Conservation (phyloP, 2,113 vertebrate species). For the Pavo muticus region DNA sequence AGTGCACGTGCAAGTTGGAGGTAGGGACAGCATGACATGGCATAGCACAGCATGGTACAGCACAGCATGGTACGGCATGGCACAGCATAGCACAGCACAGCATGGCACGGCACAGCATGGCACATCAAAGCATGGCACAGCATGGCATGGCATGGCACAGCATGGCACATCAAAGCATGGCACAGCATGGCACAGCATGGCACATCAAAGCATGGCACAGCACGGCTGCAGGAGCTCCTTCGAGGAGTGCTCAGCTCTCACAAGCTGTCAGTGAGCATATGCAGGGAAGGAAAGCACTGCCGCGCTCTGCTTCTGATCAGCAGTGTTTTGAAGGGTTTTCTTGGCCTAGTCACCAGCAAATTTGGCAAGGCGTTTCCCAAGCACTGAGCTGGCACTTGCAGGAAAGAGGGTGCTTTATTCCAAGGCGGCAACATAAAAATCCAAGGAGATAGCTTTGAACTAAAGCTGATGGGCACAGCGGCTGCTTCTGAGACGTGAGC, state of each 20-base stretch:
- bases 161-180: too few relatives aligned
- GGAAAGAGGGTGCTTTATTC: slow-evolving; percentile 8
- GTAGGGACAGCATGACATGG: neutral
- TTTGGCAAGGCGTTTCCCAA: slow-evolving; percentile 55
- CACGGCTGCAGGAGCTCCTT: neutral
- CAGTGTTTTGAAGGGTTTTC: slow-evolving; percentile 43
- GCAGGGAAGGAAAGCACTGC: neutral
- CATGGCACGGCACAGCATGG: too few relatives aligned
- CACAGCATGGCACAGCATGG: too few relatives aligned
- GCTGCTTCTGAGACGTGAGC: neutral
- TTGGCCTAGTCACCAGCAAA: slow-evolving; percentile 40
- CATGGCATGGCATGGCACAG: too few relatives aligned
- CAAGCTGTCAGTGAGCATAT: neutral
- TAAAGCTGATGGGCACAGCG: neutral
- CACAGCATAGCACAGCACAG: too few relatives aligned
- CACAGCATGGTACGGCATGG: too few relatives aligned
- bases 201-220: too few relatives aligned
- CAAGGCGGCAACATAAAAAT: slow-evolving; percentile 11
- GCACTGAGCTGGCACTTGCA: neutral
- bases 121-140: too few relatives aligned
- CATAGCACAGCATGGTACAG: too few relatives aligned
- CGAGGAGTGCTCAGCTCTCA: accelerated
- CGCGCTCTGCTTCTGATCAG: slow-evolving; percentile 36
- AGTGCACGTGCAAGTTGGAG: neutral
- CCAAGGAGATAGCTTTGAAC: neutral